phyloP scores from a whole-genome alignment of 53 echinoderm and acorn worm species.

The Paracentrotus lividus region DNA sequence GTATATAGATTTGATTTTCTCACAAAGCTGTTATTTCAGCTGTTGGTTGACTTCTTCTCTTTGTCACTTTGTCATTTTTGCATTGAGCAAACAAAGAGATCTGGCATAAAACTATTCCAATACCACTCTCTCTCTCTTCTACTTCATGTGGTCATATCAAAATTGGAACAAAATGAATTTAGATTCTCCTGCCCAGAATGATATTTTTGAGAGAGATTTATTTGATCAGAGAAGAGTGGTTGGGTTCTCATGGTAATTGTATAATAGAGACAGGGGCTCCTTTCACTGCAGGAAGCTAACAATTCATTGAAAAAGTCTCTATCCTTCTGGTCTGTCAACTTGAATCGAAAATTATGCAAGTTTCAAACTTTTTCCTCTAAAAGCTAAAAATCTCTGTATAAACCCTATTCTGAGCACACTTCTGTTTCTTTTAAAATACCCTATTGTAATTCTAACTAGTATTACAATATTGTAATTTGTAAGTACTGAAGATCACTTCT shows the following conservation, averaged over 20 bases:
- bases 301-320: background rate
- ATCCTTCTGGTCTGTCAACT: background rate
- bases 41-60: too few species aligned
- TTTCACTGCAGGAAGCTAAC: constrained; percentile 5
- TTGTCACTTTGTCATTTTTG: background rate
- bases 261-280: background rate
- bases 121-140: background rate
- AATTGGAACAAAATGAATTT: background rate
- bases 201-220: background rate
- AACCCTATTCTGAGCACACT: background rate
- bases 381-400: background rate
- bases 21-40: too few species aligned
- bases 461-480: too few species aligned
- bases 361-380: background rate
- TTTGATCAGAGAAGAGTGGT: background rate
- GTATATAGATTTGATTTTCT: too few species aligned
- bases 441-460: too few species aligned
- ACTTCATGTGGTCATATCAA: background rate
- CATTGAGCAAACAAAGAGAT: background rate
- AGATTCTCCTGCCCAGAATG: background rate
- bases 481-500: too few species aligned
- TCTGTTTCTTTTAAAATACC: too few species aligned
- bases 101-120: background rate
- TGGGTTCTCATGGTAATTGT: background rate
- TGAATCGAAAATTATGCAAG: background rate